Conservation (phyloP, 1,140 invertebrate genomes). For the Whitmania pigra region DNA sequence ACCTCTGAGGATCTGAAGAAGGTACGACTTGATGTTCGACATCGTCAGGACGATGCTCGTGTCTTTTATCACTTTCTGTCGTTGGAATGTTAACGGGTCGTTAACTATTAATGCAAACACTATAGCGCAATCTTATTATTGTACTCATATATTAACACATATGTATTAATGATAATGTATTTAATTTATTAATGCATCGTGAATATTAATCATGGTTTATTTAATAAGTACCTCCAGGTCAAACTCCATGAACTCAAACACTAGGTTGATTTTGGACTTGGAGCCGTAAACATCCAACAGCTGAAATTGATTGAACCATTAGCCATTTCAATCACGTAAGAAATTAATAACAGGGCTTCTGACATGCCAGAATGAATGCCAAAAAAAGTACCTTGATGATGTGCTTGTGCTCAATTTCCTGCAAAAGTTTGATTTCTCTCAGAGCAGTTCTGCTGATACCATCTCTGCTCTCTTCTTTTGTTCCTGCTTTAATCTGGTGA, state of each 20-base stretch:
- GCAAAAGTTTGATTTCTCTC: conserved; percentile 92
- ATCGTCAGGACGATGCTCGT: conserved; percentile 71
- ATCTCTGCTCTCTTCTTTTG: conserved; percentile 80
- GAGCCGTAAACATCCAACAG: conserved; percentile 87
- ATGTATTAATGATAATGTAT: too few species aligned
- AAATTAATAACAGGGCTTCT: not conserved
- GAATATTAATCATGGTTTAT: not conserved
- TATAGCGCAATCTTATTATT: too few species aligned
- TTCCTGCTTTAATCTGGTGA: conserved; percentile 81
- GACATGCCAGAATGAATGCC: too few species aligned
- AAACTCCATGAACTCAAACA: conserved; percentile 99
- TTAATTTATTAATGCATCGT: too few species aligned
- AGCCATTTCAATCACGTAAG: not conserved
- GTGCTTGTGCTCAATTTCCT: conserved; percentile 88
- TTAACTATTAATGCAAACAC: conserved; percentile 2
- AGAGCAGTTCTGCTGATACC: conserved; percentile 95
- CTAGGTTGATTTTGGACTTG: conserved; percentile 93
- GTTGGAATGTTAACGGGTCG: conserved; percentile 24
- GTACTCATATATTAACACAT: too few species aligned
- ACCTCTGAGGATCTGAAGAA: conserved; percentile 83
- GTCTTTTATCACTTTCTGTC: conserved; percentile 49
- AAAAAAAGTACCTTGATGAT: conserved; percentile 59
- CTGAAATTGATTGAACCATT: conserved; percentile 30
- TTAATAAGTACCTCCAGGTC: conserved; percentile 62
- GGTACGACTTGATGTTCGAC: conserved; percentile 88